Conservation (phyloP, 2,888 invertebrate species). For the Holacanthella duospinosa region DNA sequence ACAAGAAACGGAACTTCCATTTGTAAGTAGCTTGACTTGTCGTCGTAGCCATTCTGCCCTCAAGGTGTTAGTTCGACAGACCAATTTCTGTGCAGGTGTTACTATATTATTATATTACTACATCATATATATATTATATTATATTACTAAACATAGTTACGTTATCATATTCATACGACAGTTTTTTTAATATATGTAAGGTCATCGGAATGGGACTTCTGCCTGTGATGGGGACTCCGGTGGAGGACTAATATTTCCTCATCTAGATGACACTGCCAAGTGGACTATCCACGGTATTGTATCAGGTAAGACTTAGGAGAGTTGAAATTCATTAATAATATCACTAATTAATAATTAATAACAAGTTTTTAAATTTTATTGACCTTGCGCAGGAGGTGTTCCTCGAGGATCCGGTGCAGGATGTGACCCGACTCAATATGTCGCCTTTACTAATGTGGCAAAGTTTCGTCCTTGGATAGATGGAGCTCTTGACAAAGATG, state of each 20-base stretch:
- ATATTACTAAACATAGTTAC: no score
- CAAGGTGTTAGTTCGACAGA: constrained; percentile 48
- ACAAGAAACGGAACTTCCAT: constrained; percentile 42
- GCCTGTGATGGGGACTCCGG: constrained; percentile 30
- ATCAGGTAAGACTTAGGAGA: no score
- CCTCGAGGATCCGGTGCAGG: constrained; percentile 37
- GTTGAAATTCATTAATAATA: no score
- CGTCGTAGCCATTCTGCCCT: constrained; percentile 46
- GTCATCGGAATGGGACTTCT: constrained; percentile 12
- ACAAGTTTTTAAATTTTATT: no score
- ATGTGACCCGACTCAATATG: constrained; percentile 43
- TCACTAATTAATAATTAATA: no score
- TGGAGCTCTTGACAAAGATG: neutral
- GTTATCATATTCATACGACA: no score
- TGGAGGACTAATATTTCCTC: constrained; percentile 23
- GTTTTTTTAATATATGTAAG: neutral
- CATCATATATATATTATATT: no score
- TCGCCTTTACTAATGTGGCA: constrained; percentile 45
- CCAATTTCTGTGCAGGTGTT: constrained; percentile 55
- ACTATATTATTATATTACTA: no score
- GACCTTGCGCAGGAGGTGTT: constrained; percentile 39
- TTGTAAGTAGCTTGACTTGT: constrained; percentile 49
- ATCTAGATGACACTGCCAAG: constrained; percentile 16
- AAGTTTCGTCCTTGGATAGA: constrained; percentile 7
- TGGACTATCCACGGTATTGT: constrained; percentile 29